phyloP scores from a whole-genome alignment of 2,113 vertebrate species.

The Carollia perspicillata region DNA sequence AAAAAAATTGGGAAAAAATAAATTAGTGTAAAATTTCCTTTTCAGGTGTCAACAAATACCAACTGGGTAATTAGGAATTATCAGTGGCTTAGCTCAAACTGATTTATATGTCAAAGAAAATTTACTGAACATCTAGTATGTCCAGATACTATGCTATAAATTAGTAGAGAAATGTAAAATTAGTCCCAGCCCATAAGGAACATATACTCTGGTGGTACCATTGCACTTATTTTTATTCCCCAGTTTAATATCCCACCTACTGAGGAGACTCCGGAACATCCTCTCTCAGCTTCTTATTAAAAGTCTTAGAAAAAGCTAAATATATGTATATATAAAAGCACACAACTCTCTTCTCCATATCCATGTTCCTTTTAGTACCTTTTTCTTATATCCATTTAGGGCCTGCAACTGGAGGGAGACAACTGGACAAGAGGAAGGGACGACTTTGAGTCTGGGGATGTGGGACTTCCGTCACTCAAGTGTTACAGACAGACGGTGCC shows the following conservation, averaged over 20 bases:
- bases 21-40: background rate
- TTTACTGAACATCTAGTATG: background rate
- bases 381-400: background rate
- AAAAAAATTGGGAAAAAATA: background rate
- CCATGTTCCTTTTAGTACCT: background rate
- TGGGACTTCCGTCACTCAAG: background rate
- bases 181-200: background rate
- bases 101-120: background rate
- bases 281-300: background rate
- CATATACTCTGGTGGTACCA: background rate
- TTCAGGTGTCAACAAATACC: background rate
- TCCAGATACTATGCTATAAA: background rate
- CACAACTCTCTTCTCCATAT: background rate
- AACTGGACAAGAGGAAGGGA: background rate
- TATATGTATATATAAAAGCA: background rate
- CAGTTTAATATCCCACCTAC: background rate
- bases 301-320: conserved; percentile 12
- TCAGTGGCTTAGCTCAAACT: background rate
- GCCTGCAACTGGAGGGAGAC: background rate
- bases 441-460: background rate
- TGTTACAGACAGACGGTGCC: background rate
- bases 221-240: background rate
- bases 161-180: background rate
- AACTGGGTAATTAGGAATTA: background rate
- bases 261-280: background rate